Evolutionary conservation across 2,113 vertebrate species (phyloP).

Genomic region (Sciurus niger): DNA sequence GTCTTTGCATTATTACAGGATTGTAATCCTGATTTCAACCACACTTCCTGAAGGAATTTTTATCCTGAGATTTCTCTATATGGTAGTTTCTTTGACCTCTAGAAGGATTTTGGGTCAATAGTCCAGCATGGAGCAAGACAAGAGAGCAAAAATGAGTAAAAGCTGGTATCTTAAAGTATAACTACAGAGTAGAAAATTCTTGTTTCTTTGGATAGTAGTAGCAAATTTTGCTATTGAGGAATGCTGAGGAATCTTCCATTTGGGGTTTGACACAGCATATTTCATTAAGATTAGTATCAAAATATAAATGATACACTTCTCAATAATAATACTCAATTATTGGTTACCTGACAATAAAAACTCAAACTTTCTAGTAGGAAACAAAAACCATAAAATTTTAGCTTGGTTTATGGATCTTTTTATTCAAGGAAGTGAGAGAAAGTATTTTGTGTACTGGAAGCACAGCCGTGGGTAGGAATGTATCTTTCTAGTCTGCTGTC

Average conservation of each 20-base stretch:
- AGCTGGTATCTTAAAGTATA: not conserved
- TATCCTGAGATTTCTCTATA: not conserved
- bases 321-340: not conserved
- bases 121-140: not conserved
- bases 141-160: not conserved
- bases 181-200: not conserved
- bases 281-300: not conserved
- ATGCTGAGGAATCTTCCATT: not conserved
- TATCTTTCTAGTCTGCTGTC: not conserved
- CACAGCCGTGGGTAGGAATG: not conserved
- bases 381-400: not conserved
- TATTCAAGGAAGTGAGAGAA: not conserved
- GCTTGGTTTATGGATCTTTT: constrained; percentile 53
- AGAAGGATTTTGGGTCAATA: not conserved
- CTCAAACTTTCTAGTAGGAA: not conserved
- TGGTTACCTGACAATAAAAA: not conserved
- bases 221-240: not conserved
- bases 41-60: not conserved
- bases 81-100: not conserved
- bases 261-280: not conserved
- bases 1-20: not conserved
- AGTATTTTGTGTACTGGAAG: not conserved
- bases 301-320: not conserved
- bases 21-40: not conserved
- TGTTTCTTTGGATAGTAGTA: not conserved